phyloP scores from a whole-genome alignment of 2,888 invertebrate species.

The Nymphalis c-album region DNA sequence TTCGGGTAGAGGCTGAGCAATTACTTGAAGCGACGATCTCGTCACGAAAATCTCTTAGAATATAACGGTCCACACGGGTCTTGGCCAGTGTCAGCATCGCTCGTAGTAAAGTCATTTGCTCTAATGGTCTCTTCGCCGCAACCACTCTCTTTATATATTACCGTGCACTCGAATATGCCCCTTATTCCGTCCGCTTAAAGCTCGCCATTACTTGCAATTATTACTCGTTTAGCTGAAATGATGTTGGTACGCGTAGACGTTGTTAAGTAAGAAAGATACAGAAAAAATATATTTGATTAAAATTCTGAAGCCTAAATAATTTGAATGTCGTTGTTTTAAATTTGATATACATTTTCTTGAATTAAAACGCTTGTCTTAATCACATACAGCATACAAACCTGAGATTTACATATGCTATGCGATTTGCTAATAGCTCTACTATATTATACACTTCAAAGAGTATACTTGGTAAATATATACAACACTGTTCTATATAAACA shows the following conservation, averaged over 20 bases:
- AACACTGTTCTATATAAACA: too few relatives aligned
- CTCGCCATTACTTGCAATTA: slow-evolving; percentile 24
- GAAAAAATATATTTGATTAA: slow-evolving; percentile 22
- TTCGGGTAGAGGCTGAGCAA: slow-evolving; percentile 46
- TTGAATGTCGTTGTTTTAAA: slow-evolving; percentile 7
- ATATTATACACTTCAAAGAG: too few relatives aligned
- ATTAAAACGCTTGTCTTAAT: neutral
- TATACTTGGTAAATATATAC: too few relatives aligned
- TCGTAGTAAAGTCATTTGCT: slow-evolving; percentile 62
- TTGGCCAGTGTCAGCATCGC: slow-evolving; percentile 56
- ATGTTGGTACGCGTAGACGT: slow-evolving; percentile 28
- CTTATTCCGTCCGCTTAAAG: slow-evolving; percentile 36
- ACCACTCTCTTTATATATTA: slow-evolving; percentile 42
- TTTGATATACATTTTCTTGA: neutral
- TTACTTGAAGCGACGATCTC: slow-evolving; percentile 54
- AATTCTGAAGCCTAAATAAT: slow-evolving; percentile 22
- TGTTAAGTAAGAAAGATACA: slow-evolving; percentile 30
- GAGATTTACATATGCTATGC: too few relatives aligned
- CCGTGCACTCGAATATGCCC: slow-evolving; percentile 35
- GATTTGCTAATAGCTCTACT: too few relatives aligned
- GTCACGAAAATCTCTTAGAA: slow-evolving; percentile 63
- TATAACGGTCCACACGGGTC: slow-evolving; percentile 57
- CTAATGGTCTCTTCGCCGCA: slow-evolving; percentile 59
- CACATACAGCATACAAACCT: too few relatives aligned
- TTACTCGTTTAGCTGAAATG: slow-evolving; percentile 29